Evolutionary conservation across 2,888 invertebrate genomes (phyloP).

Genomic region (Augiades crinisus): DNA sequence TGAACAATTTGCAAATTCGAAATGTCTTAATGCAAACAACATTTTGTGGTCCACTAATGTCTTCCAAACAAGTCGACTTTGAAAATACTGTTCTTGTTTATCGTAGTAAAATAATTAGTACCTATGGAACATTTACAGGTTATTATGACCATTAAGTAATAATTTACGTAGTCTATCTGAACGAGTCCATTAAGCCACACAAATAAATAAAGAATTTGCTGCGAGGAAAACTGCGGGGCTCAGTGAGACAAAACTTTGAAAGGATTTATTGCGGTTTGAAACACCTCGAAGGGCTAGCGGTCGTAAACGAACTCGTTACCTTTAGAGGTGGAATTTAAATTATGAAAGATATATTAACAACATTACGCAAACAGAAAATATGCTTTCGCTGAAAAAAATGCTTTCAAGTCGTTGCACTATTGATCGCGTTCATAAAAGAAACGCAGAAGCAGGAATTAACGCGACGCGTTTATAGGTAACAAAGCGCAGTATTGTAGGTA

Average conservation of each 20-base stretch:
- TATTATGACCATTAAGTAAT: conserved; percentile 12
- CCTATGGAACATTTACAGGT: no score
- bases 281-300: conserved; percentile 17
- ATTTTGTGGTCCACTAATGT: no score
- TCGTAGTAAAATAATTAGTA: no score
- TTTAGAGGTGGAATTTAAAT: conserved; percentile 13
- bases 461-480: no score
- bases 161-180: not conserved
- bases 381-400: conserved; percentile 1
- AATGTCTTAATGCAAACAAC: no score
- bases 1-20: no score
- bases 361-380: not conserved
- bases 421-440: no score
- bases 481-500: no score
- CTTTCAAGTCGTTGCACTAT: conserved; percentile 5
- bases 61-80: no score
- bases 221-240: conserved; percentile 8
- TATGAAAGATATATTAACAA: conserved; percentile 21
- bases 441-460: no score
- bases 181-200: conserved; percentile 3
- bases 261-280: conserved; percentile 23
- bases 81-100: no score
- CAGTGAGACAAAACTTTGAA: conserved; percentile 21
- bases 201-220: conserved; percentile 21
- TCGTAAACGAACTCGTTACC: conserved; percentile 24